phyloP scores from a whole-genome alignment of 2,888 invertebrate genomes.

The Pedicia rivosa region DNA sequence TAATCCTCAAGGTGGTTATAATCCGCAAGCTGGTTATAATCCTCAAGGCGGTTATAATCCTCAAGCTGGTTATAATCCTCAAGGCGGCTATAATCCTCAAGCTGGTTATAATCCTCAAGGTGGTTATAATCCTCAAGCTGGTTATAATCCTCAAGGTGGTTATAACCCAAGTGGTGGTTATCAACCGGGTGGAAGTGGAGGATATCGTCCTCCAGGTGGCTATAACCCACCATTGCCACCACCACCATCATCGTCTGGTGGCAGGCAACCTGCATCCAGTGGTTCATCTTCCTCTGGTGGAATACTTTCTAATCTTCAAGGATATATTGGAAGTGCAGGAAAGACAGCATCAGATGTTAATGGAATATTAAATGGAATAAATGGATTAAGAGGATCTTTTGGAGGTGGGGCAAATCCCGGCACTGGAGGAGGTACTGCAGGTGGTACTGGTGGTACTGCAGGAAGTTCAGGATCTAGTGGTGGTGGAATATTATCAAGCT shows the following conservation, averaged over 20 bases:
- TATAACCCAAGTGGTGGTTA: constrained; percentile 3
- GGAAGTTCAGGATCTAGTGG: background rate
- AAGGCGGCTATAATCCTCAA: constrained; percentile 17
- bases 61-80: constrained; percentile 10
- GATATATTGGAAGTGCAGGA: too few relatives aligned
- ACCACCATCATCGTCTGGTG: background rate
- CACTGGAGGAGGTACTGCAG: constrained; percentile 18
- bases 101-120: constrained; percentile 10
- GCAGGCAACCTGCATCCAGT: background rate
- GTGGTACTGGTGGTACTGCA: background rate
- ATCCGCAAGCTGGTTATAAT: constrained; percentile 16
- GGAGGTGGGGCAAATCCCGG: constrained; percentile 22
- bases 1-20: constrained; percentile 17
- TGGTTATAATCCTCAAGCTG: constrained; percentile 1
- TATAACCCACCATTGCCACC: background rate
- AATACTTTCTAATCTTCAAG: too few relatives aligned
- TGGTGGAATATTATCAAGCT: constrained; percentile 1
- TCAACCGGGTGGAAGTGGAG: constrained; percentile 7
- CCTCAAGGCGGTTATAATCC: constrained; percentile 27
- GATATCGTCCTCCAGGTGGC: constrained; percentile 11
- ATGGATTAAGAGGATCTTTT: background rate
- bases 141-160: constrained; percentile 1
- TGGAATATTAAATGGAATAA: too few relatives aligned
- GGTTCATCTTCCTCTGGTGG: background rate
- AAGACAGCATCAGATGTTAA: background rate